Base-by-base conservation (phyloP, 2,113 vertebrate species). In the Aspidoscelis tigris region DNA sequence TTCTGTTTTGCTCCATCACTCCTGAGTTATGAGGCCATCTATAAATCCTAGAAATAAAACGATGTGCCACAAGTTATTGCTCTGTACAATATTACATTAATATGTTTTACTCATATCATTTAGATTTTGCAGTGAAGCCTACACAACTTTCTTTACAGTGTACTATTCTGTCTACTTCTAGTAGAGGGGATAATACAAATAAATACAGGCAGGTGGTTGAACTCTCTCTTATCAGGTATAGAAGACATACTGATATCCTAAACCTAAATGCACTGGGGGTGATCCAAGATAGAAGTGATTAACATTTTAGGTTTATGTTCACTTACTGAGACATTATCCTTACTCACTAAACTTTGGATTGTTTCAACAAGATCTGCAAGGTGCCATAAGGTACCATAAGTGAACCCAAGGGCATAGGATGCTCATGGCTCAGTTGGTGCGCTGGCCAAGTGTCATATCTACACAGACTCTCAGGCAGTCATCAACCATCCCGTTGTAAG, bases 21-120 rank as follows among this genome's bases (percentile, higher is more conserved):
- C n/a, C 0, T 82, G 75, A 91, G 5, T 90, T 90, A 89, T 14
- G n/a, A 85, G 69, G 3, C 84, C 2, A 83, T 78, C 72, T 84
- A 72, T 84, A 90, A 90, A 12, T 89, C 75, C 76, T 0, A 41
- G 82, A 91, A 93, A 89, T 83, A 91, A 61, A 90, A 78, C 66
- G 3, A 82, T 80, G 43, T 33, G 82, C 66, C 12, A 64, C 0
- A 1, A 79, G 14, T 75, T 69, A 83, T 55, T 61, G 21, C 89
- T 90, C 53, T 41, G 10, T 39, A 85, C 88, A 88, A 80, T 74
- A 5, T 70, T 89, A 10, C 80, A 10, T 82, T 86, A 79, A 88
- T 81, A 71, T 39, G 68, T 82, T 88, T 87, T 81, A 78, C 5
- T 86, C 44, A 2, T 9, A 78, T 82, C 0, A 76, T 87, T 86